Conservation (phyloP, 2,797 vertebrate genomes). For the Danio tinwini region DNA sequence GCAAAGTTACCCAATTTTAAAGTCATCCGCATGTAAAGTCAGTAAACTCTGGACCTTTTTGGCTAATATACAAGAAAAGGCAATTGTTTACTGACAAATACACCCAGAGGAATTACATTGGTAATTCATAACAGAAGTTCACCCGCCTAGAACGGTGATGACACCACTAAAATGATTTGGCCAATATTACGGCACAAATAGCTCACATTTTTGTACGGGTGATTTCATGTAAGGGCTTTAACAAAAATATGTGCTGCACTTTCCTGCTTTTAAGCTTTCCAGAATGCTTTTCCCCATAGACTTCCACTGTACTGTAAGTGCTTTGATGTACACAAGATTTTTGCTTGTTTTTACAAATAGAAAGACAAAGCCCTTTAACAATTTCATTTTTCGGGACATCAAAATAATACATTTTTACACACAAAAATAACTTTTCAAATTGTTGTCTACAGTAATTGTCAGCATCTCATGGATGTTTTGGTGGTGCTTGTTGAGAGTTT, state of each 20-base stretch:
- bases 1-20: not conserved
- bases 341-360: not conserved
- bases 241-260: not conserved
- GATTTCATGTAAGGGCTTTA: constrained; percentile 7
- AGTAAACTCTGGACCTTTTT: constrained; percentile 4
- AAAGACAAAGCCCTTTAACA: not conserved
- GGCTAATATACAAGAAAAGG: not conserved
- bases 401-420: not conserved
- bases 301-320: not conserved
- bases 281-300: not conserved
- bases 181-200: constrained; percentile 10
- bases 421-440: not conserved
- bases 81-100: constrained; percentile 7
- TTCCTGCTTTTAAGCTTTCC: constrained; percentile 7
- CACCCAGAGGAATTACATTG: constrained; percentile 9
- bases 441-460: not conserved
- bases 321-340: not conserved
- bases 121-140: constrained; percentile 16
- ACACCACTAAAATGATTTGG: constrained; percentile 15
- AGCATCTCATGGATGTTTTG: not conserved
- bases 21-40: not conserved
- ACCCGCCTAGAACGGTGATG: constrained; percentile 2
- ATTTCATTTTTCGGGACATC: not conserved
- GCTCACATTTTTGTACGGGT: not conserved
- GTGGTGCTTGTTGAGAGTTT: not conserved